Conservation (phyloP, 2,888 invertebrate genomes). For the Seira sanloemensis region DNA sequence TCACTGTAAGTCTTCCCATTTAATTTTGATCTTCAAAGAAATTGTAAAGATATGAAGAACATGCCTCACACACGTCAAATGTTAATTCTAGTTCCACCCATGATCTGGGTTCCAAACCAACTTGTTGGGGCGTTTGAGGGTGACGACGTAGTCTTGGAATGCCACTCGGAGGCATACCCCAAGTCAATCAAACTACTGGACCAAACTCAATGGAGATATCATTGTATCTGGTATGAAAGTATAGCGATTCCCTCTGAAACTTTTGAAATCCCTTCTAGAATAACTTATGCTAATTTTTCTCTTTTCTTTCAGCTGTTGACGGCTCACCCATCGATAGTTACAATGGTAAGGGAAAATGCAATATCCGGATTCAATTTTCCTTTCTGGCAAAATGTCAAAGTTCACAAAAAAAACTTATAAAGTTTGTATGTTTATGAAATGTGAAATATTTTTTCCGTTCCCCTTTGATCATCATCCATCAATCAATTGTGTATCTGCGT, state of each 20-base stretch:
- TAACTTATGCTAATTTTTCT: background rate
- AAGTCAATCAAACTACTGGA: conserved; percentile 93
- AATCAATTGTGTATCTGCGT: no score
- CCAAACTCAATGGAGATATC: conserved; percentile 84
- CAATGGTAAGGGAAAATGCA: conserved; percentile 64
- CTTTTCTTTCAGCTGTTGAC: conserved; percentile 52
- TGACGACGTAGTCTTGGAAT: conserved; percentile 85
- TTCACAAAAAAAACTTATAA: no score
- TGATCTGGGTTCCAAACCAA: conserved; percentile 88
- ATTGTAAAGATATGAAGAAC: background rate
- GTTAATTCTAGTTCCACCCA: conserved; percentile 83
- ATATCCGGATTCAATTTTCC: no score
- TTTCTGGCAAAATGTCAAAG: background rate
- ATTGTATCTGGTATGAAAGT: conserved; percentile 81
- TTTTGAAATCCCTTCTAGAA: background rate
- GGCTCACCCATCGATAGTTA: conserved; percentile 66
- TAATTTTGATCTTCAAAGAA: no score
- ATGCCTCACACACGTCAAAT: background rate
- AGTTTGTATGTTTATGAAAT: no score
- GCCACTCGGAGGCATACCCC: conserved; percentile 89
- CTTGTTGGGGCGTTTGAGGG: conserved; percentile 87
- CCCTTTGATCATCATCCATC: no score
- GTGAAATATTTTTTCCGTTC: no score
- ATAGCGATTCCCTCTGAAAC: no score
- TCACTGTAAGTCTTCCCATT: conserved; percentile 83